Conservation (phyloP, 2,888 invertebrate genomes). For the Oligia fasciuncula region DNA sequence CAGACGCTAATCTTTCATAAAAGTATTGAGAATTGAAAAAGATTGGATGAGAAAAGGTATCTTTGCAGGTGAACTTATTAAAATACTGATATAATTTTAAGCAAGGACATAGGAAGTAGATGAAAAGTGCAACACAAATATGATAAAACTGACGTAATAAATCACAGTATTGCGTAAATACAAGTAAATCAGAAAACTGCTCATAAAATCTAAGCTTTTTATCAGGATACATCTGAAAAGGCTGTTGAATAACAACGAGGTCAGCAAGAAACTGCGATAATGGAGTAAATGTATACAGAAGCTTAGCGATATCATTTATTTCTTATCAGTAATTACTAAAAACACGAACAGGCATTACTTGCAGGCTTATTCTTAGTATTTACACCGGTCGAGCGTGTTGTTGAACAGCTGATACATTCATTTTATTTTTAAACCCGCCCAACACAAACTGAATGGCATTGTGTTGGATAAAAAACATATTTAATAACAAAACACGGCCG, state of each 20-base stretch:
- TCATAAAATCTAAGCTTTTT: constrained; percentile 39
- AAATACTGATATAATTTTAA: not conserved
- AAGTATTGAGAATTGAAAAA: no score
- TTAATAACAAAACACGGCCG: constrained; percentile 59
- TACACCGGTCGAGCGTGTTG: constrained; percentile 20
- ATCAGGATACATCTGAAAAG: constrained; percentile 52
- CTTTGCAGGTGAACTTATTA: not conserved
- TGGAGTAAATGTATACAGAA: constrained; percentile 38
- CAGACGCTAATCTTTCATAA: not conserved
- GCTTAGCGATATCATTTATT: constrained; percentile 17
- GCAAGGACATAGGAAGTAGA: constrained; percentile 8
- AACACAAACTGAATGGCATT: constrained; percentile 26
- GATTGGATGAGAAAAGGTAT: not conserved
- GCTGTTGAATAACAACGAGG: constrained; percentile 55
- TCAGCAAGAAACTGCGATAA: constrained; percentile 52
- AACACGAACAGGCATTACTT: constrained; percentile 18
- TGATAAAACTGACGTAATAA: constrained; percentile 47
- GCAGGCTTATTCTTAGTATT: constrained; percentile 1
- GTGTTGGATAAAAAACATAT: constrained; percentile 41
- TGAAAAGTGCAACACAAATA: not conserved
- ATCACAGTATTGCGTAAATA: constrained; percentile 27
- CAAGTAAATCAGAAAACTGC: constrained; percentile 15
- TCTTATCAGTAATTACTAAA: constrained; percentile 41
- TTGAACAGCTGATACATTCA: constrained; percentile 42
- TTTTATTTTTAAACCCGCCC: constrained; percentile 28